Evolutionary conservation across 2,888 invertebrate species (phyloP), one percentile per base, ranked within the genome.

Genomic region (Leuctra nigra): DNA sequence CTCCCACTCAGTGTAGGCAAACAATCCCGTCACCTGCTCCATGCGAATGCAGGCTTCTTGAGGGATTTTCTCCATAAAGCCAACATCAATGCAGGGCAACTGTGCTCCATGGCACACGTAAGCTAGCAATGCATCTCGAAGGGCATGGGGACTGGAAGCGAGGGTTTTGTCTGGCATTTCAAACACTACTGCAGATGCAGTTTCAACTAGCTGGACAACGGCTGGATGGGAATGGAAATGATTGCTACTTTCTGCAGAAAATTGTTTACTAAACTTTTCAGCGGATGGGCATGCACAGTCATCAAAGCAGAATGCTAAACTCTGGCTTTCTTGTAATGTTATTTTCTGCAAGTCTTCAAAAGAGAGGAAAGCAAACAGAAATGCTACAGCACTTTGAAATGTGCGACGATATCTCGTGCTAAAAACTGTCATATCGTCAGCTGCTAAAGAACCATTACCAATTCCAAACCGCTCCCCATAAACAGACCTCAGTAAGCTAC

Each of bases 381-480:
- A 77, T 0, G 91, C 91, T 63, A 91, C 76, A 0, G 90, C 86
- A 64, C 94, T 94, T 73, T 95, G 95, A 67, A 90, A 91, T 16
- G 96, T 96, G 65, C 97, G 79, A 1, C 92, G 73, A 69, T 91
- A 93, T 39, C 87, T 80, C 0, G 95, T 94, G 63, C 91, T 89
- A 68, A 84, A 86, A 4, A 87, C 78, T 13, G 85, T 68, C 29
- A 87, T 75, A 61, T 85, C 86, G 2, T 68, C 71, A 23, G 63
- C 64, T 14, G 82, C 78, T 67, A 73, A 66, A 2, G 72, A 72
- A 61, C 75, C 64, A 64, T 73, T 73, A 55, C 66, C 67, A 63
- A 71, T 66, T 57, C 70, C 72, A 9, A 79, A 65, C 64, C 73
- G 75, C 13, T 73, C 73, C 13, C 74, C 73, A 65, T 84, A 84